These are phyloP conservation scores for Ceratotherium simum DNA, from an alignment of 2,113 vertebrate species.

Conservation along the genomic window DNA sequence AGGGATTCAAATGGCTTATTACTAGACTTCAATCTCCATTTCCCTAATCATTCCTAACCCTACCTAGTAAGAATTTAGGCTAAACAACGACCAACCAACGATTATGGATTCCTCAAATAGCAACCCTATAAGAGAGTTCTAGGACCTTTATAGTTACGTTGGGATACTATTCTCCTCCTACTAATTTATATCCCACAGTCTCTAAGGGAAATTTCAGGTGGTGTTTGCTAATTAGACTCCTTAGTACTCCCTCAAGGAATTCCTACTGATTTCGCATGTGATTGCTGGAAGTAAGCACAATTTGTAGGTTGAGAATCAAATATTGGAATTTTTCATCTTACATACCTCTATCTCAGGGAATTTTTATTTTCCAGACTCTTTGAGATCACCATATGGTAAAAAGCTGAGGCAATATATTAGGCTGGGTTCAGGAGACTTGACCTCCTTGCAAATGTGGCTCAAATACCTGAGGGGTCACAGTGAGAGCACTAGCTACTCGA, in stretches of 20 bases:
- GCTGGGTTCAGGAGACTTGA: not conserved
- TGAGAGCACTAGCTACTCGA: not conserved
- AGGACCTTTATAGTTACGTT: slow-evolving; percentile 42
- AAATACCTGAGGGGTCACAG: not conserved
- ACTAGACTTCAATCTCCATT: not conserved
- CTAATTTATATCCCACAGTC: slow-evolving; percentile 43
- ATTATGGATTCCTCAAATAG: slow-evolving; percentile 48
- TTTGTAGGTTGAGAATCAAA: slow-evolving; percentile 24
- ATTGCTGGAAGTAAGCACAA: not conserved
- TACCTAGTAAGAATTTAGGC: slow-evolving; percentile 38
- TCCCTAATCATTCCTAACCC: not conserved
- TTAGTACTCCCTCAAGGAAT: slow-evolving; percentile 33
- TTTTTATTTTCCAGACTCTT: slow-evolving; percentile 5
- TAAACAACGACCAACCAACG: not conserved
- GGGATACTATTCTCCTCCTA: not conserved
- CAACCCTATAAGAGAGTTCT: slow-evolving; percentile 30
- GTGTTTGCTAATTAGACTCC: slow-evolving; percentile 55
- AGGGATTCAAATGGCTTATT: not conserved
- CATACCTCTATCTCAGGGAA: not conserved
- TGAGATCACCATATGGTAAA: not conserved
- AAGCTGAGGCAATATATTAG: not conserved
- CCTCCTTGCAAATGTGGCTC: not conserved
- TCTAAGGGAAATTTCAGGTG: slow-evolving; percentile 25
- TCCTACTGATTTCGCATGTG: slow-evolving; percentile 34
- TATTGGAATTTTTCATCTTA: not conserved